These are phyloP conservation scores for Torymus texanus DNA, from an alignment of 2,888 invertebrate species.

Conservation along the genomic window DNA sequence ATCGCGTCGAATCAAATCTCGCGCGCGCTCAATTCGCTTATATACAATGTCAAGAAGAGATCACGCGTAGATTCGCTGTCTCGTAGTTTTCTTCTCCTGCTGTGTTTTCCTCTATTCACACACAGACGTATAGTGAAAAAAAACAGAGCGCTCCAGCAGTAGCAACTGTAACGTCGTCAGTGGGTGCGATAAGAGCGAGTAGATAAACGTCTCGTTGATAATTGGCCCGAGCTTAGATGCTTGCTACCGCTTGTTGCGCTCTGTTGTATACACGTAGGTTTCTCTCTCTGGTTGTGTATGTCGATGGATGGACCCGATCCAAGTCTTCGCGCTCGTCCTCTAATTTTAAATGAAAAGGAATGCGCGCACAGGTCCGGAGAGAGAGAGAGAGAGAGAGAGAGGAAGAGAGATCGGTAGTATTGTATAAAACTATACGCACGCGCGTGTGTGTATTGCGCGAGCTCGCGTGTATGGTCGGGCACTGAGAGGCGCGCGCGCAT, in stretches of 20 bases:
- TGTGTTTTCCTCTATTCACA: too few relatives aligned
- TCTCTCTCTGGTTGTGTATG: too few relatives aligned
- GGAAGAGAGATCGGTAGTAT: neutral
- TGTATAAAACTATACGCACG: constrained; percentile 19
- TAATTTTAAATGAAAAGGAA: constrained; percentile 45
- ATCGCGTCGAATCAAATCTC: too few relatives aligned
- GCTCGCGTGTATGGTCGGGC: constrained; percentile 29
- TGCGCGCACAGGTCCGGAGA: neutral
- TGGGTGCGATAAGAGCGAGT: neutral
- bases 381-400: too few relatives aligned
- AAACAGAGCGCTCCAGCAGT: too few relatives aligned
- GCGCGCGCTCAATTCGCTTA: too few relatives aligned
- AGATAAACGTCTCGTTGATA: constrained; percentile 15
- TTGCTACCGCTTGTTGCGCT: neutral
- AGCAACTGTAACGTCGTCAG: neutral
- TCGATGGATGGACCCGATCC: constrained; percentile 27
- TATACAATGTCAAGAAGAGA: too few relatives aligned
- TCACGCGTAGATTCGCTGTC: too few relatives aligned
- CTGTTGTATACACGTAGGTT: neutral
- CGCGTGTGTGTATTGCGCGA: constrained; percentile 21
- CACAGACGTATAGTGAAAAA: too few relatives aligned
- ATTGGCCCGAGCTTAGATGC: constrained; percentile 2
- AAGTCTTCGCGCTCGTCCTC: constrained; percentile 14
- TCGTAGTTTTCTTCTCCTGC: too few relatives aligned
- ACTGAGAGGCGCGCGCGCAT: constrained; percentile 22